Conservation (phyloP, 2,888 invertebrate species). For the Drosophila imparisetae region DNA sequence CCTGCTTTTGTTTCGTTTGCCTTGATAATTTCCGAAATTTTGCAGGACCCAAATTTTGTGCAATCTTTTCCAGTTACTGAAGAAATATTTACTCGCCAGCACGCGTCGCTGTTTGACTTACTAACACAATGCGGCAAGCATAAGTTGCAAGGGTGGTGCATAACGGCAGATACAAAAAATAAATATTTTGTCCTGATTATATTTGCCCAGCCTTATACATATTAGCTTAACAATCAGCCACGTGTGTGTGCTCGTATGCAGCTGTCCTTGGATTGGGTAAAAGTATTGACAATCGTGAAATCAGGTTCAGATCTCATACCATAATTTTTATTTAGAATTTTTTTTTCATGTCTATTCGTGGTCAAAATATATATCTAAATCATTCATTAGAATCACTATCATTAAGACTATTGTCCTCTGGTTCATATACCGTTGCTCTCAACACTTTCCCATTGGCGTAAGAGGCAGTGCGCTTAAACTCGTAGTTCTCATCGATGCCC, state of each 20-base stretch:
- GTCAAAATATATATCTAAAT: not conserved
- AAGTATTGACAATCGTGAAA: slow-evolving; percentile 6
- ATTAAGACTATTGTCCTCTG: not conserved
- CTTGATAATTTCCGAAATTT: not conserved
- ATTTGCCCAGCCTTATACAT: slow-evolving; percentile 40
- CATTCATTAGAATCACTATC: not conserved
- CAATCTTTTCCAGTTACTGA: slow-evolving; percentile 26
- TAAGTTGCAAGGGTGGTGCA: slow-evolving; percentile 12
- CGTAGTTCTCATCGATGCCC: slow-evolving; percentile 87
- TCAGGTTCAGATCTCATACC: not conserved
- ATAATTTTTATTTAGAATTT: not conserved
- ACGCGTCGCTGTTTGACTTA: slow-evolving; percentile 48
- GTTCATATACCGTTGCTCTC: not conserved
- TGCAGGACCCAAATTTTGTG: slow-evolving; percentile 14
- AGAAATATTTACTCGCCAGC: slow-evolving; percentile 54
- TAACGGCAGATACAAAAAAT: not conserved
- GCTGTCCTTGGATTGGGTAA: slow-evolving; percentile 12
- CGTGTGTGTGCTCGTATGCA: slow-evolving; percentile 21
- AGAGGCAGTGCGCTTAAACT: slow-evolving; percentile 51
- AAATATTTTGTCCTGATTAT: slow-evolving; percentile 41
- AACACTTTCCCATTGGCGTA: not conserved
- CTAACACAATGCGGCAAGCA: slow-evolving; percentile 3
- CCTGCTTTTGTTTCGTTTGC: slow-evolving; percentile 7
- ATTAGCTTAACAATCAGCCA: slow-evolving; percentile 37
- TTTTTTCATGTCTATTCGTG: not conserved